Percentiles rank a stretch among this genome's conserved stretches.
These are phyloP conservation scores for Sesia bembeciformis DNA, from an alignment of 2,888 invertebrate species.

Conservation along the genomic window DNA sequence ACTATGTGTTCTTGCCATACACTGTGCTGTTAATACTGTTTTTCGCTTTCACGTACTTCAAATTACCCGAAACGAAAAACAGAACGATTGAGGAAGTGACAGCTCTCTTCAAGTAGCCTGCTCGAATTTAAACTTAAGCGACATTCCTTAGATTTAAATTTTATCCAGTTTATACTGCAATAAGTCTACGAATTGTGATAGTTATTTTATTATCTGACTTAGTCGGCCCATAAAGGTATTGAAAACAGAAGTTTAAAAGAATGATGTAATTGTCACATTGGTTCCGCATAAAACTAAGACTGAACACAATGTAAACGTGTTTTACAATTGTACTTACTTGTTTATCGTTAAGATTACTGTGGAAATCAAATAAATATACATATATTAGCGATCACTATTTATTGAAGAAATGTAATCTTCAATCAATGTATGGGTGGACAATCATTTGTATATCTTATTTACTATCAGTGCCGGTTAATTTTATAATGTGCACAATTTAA, in stretches of 20 bases:
- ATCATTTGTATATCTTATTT: too few species aligned
- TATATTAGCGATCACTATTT: too few species aligned
- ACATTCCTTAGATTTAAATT: conserved; percentile 25
- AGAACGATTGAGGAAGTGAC: conserved; percentile 67
- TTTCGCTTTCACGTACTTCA: conserved; percentile 60
- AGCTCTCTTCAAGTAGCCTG: conserved; percentile 60
- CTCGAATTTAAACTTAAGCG: conserved; percentile 15
- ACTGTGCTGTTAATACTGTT: conserved; percentile 57
- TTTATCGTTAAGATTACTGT: background rate
- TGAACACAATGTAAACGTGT: conserved; percentile 34
- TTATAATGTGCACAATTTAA: background rate
- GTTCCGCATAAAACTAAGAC: conserved; percentile 45
- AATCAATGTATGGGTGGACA: too few species aligned
- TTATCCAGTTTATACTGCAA: conserved; percentile 21
- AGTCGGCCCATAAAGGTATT: background rate
- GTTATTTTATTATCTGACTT: conserved; percentile 20
- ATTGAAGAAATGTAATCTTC: too few species aligned
- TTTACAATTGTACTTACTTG: conserved; percentile 10
- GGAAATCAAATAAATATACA: background rate
- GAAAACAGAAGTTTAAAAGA: conserved; percentile 7
- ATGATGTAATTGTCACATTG: conserved; percentile 10
- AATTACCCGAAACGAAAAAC: conserved; percentile 68
- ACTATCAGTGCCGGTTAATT: background rate
- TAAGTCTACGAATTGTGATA: conserved; percentile 45
- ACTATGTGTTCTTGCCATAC: conserved; percentile 63